Evolutionary conservation across 2,888 invertebrate genomes (phyloP), one percentile per base, ranked within the genome.

Genomic region (Thereva nobilitata): DNA sequence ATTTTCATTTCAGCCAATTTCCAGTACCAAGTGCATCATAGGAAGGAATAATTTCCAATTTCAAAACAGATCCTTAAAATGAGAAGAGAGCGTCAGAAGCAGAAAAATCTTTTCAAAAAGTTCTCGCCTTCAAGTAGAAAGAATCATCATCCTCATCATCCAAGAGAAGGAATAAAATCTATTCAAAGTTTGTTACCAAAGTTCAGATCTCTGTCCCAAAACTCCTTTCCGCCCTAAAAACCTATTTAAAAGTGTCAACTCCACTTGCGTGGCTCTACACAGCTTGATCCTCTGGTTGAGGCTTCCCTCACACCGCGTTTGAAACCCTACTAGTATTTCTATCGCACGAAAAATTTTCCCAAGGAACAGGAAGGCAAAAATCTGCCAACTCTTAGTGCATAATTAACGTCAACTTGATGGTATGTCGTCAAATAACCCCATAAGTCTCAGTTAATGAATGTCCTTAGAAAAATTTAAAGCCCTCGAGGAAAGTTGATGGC

Each of bases 351-450:
- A 23, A 23, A 23, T 23, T 23, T 23, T 23, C 23, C 23, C 23
- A 23, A 23, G 23, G 23, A 23, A 23, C 23, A 23, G 23, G 23
- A 23, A 23, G 35, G 34, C 6, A 12, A 38, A 23, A 52, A 34
- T 56, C 44, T 56, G 35, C 44, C 42, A 55, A 44, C 56, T 44
- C 45, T 56, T 56, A 56, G 44, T 56, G 44, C 56, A 56, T 56
- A 56, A 56, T 56, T 56, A 56, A 56, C 44, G 56, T 56, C 56
- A 41, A 56, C 56, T 56, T 56, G 56, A 56, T 56, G 56, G 44
- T 35, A 56, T 45, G 56, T 56, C 56, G 23, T 23, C 23, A 23
- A 23, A 23, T 23, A 23, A 23, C 23, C 23, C 23, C 23, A 56
- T 44, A 34, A 56, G 56, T 56, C 35, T 56, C 56, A 42, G 42